These are phyloP conservation scores for Phylloscopus trochiloides DNA, from an alignment of 2,113 vertebrate genomes.

Conservation along the genomic window DNA sequence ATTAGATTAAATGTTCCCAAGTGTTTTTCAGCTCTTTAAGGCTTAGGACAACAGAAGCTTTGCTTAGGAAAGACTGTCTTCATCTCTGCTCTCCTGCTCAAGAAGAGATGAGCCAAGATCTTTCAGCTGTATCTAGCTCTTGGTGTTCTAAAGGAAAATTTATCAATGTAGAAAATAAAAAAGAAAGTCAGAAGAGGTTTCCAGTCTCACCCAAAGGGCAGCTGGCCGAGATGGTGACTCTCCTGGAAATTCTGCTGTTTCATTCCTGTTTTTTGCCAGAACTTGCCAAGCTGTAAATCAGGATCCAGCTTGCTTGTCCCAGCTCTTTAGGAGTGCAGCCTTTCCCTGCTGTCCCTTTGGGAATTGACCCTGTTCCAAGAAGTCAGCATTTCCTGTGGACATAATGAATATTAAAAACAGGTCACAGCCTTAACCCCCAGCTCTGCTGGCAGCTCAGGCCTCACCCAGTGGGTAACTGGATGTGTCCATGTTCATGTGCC, in stretches of 20 bases:
- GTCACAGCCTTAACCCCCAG: not conserved
- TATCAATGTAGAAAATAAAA: not conserved
- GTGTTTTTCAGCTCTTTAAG: not conserved
- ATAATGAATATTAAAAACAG: not conserved
- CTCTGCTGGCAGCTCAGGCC: not conserved
- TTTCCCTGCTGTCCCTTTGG: not conserved
- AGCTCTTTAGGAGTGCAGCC: not conserved
- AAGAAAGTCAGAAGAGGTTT: not conserved
- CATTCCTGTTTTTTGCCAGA: not conserved
- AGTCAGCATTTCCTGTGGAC: not conserved
- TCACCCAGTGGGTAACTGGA: rapidly evolving
- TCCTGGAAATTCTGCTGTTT: not conserved
- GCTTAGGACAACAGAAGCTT: not conserved
- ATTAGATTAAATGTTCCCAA: not conserved
- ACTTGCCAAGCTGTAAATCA: not conserved
- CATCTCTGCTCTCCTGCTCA: not conserved
- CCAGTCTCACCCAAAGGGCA: not conserved
- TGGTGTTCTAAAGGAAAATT: not conserved
- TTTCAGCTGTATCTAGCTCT: not conserved
- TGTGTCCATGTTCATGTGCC: not conserved
- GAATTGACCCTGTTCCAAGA: not conserved
- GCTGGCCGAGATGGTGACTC: not conserved
- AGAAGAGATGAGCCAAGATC: not conserved
- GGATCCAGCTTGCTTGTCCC: not conserved
- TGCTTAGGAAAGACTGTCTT: not conserved